Evolutionary conservation across 2,888 invertebrate genomes (phyloP), one percentile per base, ranked within the genome.

Genomic region (Erebia aethiops): DNA sequence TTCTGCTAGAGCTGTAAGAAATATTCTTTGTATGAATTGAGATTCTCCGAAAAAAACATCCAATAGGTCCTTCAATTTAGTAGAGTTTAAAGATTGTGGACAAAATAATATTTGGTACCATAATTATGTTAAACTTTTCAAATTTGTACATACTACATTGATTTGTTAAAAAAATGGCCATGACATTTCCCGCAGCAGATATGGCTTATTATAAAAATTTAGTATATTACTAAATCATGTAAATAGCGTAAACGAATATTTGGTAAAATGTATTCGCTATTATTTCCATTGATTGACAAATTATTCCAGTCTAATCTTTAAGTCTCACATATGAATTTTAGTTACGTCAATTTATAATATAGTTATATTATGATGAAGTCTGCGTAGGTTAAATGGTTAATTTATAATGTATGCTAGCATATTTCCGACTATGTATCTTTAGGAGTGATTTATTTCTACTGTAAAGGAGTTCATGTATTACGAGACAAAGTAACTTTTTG

Each of bases 211-310:
- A 88, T 82, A 88, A 90, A 90, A 89, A 90, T 91, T 91, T 92
- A 92, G 92, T 92, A 91, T 89, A 91, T 92, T 91, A 92, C 90
- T 92, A 92, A 92, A 91, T 89, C 86, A 85, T 92, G 92, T 92
- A 91, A 89, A 91, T 91, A 91, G 82, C 79, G 57, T 76, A 68
- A 82, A 80, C 78, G 82, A 79, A 84, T 84, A 82, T 81, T 85
- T 84, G 79, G 84, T 87, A 86, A 62, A 82, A 71, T 72, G 72
- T 88, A 86, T 84, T 73, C 65, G 62, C 78, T 81, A 84, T 87
- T 87, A 81, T 78, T 82, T 91, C 87, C 83, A 87, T 83, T 76
- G 79, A 86, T 85, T 84, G 80, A 83, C 82, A 84, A 82, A 80
- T 85, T 81, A 86, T 85, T 81, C 82, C 84, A 81, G 79, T 84